Percentiles rank a stretch among this genome's conserved stretches.
Evolutionary conservation across 2,888 invertebrate species (phyloP).

Genomic region (Oscheius sp.): DNA sequence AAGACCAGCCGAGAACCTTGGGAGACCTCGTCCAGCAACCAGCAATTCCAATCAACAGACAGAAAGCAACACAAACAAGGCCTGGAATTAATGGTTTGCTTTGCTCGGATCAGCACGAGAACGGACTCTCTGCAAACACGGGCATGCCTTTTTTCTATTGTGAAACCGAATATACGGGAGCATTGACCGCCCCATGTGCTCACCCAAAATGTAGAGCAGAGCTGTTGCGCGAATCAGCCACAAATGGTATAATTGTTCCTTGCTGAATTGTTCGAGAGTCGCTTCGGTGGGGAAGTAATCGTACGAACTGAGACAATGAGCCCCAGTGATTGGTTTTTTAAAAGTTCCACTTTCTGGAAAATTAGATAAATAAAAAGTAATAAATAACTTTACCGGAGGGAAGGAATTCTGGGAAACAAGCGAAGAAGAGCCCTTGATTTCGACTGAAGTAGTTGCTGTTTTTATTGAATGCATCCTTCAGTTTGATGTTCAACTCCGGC

Average conservation of each 20-base stretch:
- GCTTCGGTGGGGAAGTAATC: slow-evolving; percentile 59
- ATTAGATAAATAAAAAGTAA: background rate
- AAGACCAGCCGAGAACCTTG: slow-evolving; percentile 90
- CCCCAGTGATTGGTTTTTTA: slow-evolving; percentile 38
- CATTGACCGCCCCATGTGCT: background rate
- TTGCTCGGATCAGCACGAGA: background rate
- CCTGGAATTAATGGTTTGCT: slow-evolving; percentile 72
- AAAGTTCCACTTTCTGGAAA: slow-evolving; percentile 60
- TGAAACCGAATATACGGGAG: background rate
- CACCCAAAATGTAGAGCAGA: slow-evolving; percentile 39
- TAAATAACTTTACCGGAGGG: slow-evolving; percentile 74
- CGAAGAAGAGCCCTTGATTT: slow-evolving; percentile 90
- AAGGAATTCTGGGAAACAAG: slow-evolving; percentile 90
- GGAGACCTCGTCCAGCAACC: slow-evolving; percentile 96
- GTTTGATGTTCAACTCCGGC: slow-evolving; percentile 62
- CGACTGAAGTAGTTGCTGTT: slow-evolving; percentile 90
- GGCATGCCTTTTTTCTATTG: slow-evolving; percentile 6
- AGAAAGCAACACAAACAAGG: slow-evolving; percentile 87
- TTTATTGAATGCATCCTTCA: slow-evolving; percentile 76
- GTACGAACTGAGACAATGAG: slow-evolving; percentile 54
- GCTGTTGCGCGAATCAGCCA: slow-evolving; percentile 42
- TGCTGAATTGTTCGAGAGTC: slow-evolving; percentile 46
- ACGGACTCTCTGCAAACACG: background rate
- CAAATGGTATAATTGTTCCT: slow-evolving; percentile 45
- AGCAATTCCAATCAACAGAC: slow-evolving; percentile 93